phyloP scores from a whole-genome alignment of 2,888 invertebrate genomes.

The Hipparchia sbordonii region DNA sequence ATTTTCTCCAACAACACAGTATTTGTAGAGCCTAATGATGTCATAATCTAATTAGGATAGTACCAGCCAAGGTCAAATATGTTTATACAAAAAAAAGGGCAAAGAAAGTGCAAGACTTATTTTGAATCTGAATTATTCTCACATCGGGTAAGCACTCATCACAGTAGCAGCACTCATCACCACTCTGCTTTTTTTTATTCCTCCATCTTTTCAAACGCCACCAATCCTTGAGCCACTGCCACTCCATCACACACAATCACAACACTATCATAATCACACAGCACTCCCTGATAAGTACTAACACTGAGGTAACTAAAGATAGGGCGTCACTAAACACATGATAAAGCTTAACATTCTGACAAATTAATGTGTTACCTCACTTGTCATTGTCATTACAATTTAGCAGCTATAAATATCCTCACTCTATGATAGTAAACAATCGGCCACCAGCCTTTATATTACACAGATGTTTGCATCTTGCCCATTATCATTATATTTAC shows the following conservation, averaged over 20 bases:
- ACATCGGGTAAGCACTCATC: slow-evolving; percentile 87
- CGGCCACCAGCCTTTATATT: slow-evolving; percentile 32
- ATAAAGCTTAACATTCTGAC: slow-evolving; percentile 74
- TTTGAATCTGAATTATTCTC: slow-evolving; percentile 45
- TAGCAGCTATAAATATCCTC: slow-evolving; percentile 59
- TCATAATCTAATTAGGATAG: slow-evolving; percentile 22
- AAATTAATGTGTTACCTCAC: slow-evolving; percentile 70
- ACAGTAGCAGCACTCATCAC: slow-evolving; percentile 89
- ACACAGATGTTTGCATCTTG: slow-evolving; percentile 30
- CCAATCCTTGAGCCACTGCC: slow-evolving; percentile 92
- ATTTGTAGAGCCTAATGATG: slow-evolving; percentile 20
- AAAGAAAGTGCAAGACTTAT: neutral
- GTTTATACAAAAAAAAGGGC: neutral
- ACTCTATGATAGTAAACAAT: slow-evolving; percentile 44
- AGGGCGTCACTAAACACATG: slow-evolving; percentile 63
- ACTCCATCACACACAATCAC: slow-evolving; percentile 84
- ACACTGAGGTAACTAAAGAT: slow-evolving; percentile 62
- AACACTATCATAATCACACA: slow-evolving; percentile 58
- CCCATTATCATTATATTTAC: slow-evolving; percentile 30
- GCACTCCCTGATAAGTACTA: slow-evolving; percentile 57
- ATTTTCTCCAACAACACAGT: neutral
- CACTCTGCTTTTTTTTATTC: slow-evolving; percentile 79
- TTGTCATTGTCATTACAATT: slow-evolving; percentile 62
- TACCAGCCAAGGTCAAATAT: slow-evolving; percentile 19
- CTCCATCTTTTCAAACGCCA: slow-evolving; percentile 89